Conservation (phyloP, 2,888 invertebrate genomes). For the Belgica antarctica region DNA sequence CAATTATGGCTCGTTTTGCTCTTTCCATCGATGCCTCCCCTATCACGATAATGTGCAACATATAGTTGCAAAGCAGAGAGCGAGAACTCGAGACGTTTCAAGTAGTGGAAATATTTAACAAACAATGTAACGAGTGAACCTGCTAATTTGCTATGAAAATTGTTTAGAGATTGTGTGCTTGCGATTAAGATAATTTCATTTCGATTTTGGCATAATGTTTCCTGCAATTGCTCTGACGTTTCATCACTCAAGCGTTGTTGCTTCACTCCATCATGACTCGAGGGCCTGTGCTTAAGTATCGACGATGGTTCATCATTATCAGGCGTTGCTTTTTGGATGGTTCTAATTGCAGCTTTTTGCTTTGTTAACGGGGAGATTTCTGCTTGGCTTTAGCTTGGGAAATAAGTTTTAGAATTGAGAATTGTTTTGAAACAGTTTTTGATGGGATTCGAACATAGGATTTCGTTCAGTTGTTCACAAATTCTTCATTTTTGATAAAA, state of each 20-base stretch:
- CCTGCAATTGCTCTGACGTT: background rate
- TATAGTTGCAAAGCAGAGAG: slow-evolving; percentile 31
- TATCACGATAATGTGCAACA: slow-evolving; percentile 23
- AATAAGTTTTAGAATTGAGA: too few species aligned
- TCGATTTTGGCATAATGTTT: slow-evolving; percentile 34
- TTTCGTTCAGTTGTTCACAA: too few species aligned
- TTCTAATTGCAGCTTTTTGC: background rate
- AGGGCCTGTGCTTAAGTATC: too few species aligned
- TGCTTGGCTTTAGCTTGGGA: background rate
- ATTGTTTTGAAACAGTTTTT: too few species aligned
- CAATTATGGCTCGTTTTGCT: slow-evolving; percentile 44
- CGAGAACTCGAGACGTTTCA: background rate
- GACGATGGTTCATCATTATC: too few species aligned
- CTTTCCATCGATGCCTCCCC: background rate
- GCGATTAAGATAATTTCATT: slow-evolving; percentile 39
- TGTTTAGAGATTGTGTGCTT: slow-evolving; percentile 39
- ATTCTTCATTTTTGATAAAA: too few species aligned
- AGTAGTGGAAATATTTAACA: slow-evolving; percentile 41
- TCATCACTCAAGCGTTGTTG: background rate
- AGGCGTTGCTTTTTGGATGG: background rate
- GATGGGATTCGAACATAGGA: too few species aligned
- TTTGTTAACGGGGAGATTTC: too few species aligned
- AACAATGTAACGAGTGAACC: slow-evolving; percentile 42
- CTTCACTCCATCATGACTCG: background rate
- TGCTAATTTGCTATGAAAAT: slow-evolving; percentile 43